Evolutionary conservation across 1,140 invertebrate genomes (phyloP).

Genomic region (Araneus ventricosus): DNA sequence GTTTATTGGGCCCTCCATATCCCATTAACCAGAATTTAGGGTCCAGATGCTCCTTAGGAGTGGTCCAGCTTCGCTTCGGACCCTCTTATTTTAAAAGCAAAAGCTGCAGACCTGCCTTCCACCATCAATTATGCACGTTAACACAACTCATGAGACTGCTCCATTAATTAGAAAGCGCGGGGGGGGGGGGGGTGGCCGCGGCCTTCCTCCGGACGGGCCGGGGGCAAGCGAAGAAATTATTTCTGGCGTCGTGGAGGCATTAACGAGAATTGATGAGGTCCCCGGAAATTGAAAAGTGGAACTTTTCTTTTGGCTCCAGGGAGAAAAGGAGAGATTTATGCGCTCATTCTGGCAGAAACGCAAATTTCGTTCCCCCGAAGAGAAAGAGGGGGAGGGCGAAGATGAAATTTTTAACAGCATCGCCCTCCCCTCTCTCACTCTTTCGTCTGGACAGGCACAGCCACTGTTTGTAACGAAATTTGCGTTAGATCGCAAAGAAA

Average conservation of each 20-base stretch:
- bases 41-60: neutral
- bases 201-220: neutral
- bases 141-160: constrained; percentile 47
- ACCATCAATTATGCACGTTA: constrained; percentile 63
- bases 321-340: constrained; percentile 49
- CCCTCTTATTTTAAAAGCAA: constrained; percentile 20
- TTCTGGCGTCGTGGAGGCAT: constrained; percentile 61
- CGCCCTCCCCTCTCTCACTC: neutral
- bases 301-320: constrained; percentile 55
- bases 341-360: constrained; percentile 9
- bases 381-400: neutral
- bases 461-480: constrained; percentile 30
- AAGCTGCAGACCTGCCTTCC: constrained; percentile 23
- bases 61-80: neutral
- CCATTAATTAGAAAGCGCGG: constrained; percentile 60
- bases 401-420: constrained; percentile 43
- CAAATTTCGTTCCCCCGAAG: constrained; percentile 39
- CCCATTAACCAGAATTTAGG: neutral
- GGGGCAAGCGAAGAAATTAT: constrained; percentile 53
- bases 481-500: constrained; percentile 38
- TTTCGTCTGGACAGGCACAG: too few relatives aligned
- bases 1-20: neutral
- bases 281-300: constrained; percentile 69
- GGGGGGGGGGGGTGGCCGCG: neutral
- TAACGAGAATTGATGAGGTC: constrained; percentile 69